Conservation (phyloP, 2,888 invertebrate genomes). For the Tridacna crocea region DNA sequence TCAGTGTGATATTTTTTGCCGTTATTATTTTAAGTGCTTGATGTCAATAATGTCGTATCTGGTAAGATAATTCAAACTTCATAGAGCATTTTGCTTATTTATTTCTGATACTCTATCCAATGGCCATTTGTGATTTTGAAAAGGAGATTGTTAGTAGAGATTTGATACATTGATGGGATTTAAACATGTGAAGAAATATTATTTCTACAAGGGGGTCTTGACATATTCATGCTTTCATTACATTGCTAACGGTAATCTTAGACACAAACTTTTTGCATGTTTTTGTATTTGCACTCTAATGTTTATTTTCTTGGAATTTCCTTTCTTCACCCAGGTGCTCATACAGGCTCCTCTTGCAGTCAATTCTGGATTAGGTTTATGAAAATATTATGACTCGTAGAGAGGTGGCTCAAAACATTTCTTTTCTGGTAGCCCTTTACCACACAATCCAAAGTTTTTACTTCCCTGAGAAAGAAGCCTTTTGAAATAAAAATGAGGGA, state of each 20-base stretch:
- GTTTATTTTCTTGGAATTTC: too few relatives aligned
- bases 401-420: too few relatives aligned
- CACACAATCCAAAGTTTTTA: too few relatives aligned
- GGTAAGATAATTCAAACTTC: too few relatives aligned
- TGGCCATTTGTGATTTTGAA: not conserved
- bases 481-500: not conserved
- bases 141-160: not conserved
- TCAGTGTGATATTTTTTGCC: not conserved
- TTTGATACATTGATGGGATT: slow-evolving; percentile 1
- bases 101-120: not conserved
- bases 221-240: not conserved
- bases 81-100: too few relatives aligned
- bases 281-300: too few relatives aligned
- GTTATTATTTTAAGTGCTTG: not conserved
- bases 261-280: too few relatives aligned
- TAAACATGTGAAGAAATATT: not conserved
- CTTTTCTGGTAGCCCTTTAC: too few relatives aligned
- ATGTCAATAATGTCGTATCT: not conserved
- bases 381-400: too few relatives aligned
- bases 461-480: not conserved
- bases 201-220: not conserved
- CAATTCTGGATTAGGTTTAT: too few relatives aligned
- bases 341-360: too few relatives aligned
- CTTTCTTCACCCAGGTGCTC: too few relatives aligned
- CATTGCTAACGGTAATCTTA: not conserved